Evolutionary conservation across 2,888 invertebrate genomes (phyloP).

Genomic region (Tanytarsus gracilentus): DNA sequence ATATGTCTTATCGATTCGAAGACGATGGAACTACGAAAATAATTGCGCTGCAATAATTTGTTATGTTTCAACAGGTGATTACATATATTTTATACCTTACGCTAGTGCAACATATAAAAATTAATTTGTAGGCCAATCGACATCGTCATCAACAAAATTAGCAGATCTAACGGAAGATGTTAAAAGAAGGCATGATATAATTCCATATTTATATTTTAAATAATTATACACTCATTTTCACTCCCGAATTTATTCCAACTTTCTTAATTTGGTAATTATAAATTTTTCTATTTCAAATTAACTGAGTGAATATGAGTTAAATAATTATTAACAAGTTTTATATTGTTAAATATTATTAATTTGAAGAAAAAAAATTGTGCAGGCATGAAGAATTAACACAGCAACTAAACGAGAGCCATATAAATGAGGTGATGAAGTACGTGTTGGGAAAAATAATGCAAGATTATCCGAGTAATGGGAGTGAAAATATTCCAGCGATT

Average conservation of each 20-base stretch:
- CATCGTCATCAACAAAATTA: conserved; percentile 41
- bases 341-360: too few relatives aligned
- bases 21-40: conserved; percentile 83
- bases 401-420: conserved; percentile 44
- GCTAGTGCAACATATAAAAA: not conserved
- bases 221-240: too few relatives aligned
- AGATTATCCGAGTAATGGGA: conserved; percentile 43
- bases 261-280: too few relatives aligned
- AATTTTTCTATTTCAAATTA: too few relatives aligned
- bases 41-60: conserved; percentile 79
- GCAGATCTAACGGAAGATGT: conserved; percentile 43
- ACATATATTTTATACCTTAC: not conserved
- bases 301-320: too few relatives aligned
- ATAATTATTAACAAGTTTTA: too few relatives aligned
- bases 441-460: conserved; percentile 46
- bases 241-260: too few relatives aligned
- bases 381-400: conserved; percentile 40
- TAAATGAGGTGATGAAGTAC: conserved; percentile 51
- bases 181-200: conserved; percentile 38
- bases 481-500: conserved; percentile 52
- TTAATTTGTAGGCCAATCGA: conserved; percentile 38
- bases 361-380: too few relatives aligned
- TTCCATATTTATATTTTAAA: too few relatives aligned
- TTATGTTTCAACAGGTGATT: conserved; percentile 62
- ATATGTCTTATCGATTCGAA: conserved; percentile 71